These are phyloP conservation scores for Pluvialis apricaria DNA, from an alignment of 2,113 vertebrate species.

Conservation along the genomic window DNA sequence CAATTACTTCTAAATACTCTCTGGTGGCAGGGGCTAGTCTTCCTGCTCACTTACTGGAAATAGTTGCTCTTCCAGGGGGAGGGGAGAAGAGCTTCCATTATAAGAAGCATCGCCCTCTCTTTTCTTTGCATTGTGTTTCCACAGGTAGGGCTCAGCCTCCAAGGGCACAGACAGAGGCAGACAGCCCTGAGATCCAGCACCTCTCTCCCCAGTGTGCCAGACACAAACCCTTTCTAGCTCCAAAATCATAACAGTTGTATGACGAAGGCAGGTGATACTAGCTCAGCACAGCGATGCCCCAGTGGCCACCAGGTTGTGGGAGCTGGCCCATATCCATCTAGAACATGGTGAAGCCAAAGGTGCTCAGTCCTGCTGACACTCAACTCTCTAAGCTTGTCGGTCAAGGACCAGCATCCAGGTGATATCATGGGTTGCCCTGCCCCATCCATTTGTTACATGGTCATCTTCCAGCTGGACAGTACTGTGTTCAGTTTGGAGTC, in stretches of 20 bases:
- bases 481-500: background rate
- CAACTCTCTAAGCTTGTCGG: background rate
- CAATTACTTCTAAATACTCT: slow-evolving; percentile 79
- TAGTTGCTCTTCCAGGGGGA: slow-evolving; percentile 64
- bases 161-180: background rate
- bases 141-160: background rate
- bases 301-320: background rate
- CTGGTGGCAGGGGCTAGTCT: slow-evolving; percentile 69
- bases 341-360: background rate
- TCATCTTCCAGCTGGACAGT: background rate
- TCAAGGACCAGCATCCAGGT: background rate
- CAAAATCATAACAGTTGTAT: background rate
- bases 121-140: background rate
- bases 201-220: fast-evolving
- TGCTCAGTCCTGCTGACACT: background rate
- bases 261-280: background rate
- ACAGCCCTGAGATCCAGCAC: background rate
- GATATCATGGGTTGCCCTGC: background rate
- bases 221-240: background rate
- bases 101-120: background rate
- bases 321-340: fast-evolving
- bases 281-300: background rate
- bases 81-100: slow-evolving; percentile 24
- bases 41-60: slow-evolving; percentile 75
- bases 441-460: background rate